These are phyloP conservation scores for Varecia variegata DNA, from an alignment of 2,797 vertebrate species.

Conservation along the genomic window DNA sequence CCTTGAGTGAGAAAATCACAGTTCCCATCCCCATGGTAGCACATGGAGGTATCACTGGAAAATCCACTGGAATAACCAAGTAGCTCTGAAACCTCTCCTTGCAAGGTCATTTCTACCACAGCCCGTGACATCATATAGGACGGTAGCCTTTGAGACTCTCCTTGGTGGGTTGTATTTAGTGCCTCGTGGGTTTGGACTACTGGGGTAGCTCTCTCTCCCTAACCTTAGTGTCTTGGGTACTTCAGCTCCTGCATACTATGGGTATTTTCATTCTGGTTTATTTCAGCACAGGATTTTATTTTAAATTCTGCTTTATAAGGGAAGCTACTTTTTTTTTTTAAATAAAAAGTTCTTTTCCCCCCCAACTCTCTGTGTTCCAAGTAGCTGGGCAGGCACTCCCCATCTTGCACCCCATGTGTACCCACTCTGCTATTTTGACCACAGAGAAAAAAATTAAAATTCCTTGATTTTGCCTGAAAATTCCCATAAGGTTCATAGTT, in stretches of 20 bases:
- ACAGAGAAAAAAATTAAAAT: not conserved
- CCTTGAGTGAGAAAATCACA: not conserved
- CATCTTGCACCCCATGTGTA: not conserved
- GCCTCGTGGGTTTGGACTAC: not conserved
- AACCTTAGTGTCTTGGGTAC: not conserved
- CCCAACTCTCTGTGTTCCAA: not conserved
- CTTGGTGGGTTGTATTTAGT: not conserved
- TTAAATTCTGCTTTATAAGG: not conserved
- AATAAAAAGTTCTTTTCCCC: not conserved
- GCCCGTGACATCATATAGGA: not conserved
- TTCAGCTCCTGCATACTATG: not conserved
- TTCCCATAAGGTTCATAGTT: not conserved
- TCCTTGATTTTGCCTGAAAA: not conserved
- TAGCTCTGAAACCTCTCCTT: not conserved
- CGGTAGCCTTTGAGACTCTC: not conserved
- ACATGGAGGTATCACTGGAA: not conserved
- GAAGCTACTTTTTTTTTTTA: not conserved
- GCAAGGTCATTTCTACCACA: not conserved
- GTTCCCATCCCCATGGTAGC: too few relatives aligned
- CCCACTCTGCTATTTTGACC: not conserved
- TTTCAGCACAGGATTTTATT: not conserved
- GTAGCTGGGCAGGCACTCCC: not conserved
- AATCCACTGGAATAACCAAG: not conserved
- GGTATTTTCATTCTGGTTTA: not conserved
- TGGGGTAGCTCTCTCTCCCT: not conserved